Evolutionary conservation across 1,140 invertebrate genomes (phyloP).

Genomic region (Microplitis mediator): DNA sequence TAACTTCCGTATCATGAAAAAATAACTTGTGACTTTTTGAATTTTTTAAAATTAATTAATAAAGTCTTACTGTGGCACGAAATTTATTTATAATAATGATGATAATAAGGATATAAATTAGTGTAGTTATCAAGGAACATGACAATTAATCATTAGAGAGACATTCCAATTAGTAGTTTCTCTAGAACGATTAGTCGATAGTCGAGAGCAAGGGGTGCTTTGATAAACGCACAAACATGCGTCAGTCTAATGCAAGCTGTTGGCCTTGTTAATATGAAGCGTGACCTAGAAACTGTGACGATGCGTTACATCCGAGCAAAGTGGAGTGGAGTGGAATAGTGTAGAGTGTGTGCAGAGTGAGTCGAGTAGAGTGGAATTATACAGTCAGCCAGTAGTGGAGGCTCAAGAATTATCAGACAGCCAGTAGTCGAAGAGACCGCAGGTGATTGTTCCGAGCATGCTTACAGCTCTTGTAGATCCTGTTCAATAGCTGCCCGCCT

Average conservation of each 20-base stretch:
- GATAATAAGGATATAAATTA: neutral
- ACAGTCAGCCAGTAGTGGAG: neutral
- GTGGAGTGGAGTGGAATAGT: neutral
- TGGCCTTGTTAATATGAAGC: neutral
- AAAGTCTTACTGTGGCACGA: too few relatives aligned
- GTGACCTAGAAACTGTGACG: neutral
- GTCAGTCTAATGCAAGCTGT: neutral
- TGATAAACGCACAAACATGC: neutral
- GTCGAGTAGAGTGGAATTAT: neutral
- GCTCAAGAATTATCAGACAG: neutral
- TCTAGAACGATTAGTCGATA: conserved; percentile 13
- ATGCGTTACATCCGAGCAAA: neutral
- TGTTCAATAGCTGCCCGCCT: too few relatives aligned
- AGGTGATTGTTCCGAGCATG: neutral
- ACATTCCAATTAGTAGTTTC: conserved; percentile 21
- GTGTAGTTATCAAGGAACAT: neutral
- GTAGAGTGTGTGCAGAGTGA: neutral
- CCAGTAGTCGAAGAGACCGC: neutral
- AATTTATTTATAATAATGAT: neutral
- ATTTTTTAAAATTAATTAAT: too few relatives aligned
- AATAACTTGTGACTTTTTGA: too few relatives aligned
- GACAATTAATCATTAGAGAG: conserved; percentile 20
- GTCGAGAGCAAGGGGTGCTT: neutral
- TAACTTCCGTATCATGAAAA: too few relatives aligned
- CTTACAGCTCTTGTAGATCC: neutral